Base-by-base conservation (phyloP, 2,888 invertebrate genomes). In the Eristalis tenax region DNA sequence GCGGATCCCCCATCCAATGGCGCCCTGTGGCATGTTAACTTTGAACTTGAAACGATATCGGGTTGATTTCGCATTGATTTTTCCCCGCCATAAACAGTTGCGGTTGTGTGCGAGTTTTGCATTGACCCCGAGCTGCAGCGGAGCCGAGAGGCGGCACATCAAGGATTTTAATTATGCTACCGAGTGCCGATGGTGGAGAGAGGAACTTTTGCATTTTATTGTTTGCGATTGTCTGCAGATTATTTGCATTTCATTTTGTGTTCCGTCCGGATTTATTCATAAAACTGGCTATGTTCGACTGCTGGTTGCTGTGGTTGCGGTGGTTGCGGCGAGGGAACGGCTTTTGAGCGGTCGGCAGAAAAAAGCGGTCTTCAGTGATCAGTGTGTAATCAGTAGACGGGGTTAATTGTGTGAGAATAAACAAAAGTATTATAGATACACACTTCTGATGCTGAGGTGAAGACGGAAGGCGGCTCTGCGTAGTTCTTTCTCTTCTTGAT, bases 181-280 rank as follows among this genome's bases (percentile, higher is more conserved):
- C 64, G 56, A 35, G 28, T 57, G 35, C 6, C 15, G 23, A 50
- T 40, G 56, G 28, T 59, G 57, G 43, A 56, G 68, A 68, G 57
- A 43, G 59, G 68, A 68, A 56, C 32, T 64, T 74, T 66, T 32
- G 18, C 78, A 57, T 70, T 84, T 75, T 71, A 75, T 79, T 84
- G 70, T 79, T 66, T 70, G 63, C 50, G 56, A 80, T 80, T 80
- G 84, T 71, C 84, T 84, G 75, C 68, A 68, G 63, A 76, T 80
- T 80, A 56, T 75, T 80, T 84, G 70, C 69, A 63, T 61, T 78
- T 74, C 35, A 32, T 22, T 70, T 59, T 57, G 57, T 38, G 10
- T 57, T 23, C 59, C 26, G 50, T 50, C 18, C 32, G 10, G n/a
- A 63, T 28, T n/a, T n/a, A 32, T 63, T 63, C 32, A 63, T 23